Conservation (phyloP, 2,797 vertebrate genomes). For the Enteromius treurensis region DNA sequence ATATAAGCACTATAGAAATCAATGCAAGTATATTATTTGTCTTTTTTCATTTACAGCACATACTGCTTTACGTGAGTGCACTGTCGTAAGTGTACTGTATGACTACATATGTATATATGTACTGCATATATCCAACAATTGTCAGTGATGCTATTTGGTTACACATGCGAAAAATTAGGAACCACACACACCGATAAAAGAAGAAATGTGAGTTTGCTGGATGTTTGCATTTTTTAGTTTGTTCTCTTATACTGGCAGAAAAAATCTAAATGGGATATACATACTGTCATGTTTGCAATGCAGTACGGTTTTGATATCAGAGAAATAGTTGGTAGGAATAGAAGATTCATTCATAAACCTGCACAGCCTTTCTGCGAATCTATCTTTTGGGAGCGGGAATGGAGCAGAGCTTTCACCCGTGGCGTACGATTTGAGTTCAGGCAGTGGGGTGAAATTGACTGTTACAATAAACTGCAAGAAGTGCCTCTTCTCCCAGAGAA, state of each 20-base stretch:
- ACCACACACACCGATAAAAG: background rate
- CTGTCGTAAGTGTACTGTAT: too few relatives aligned
- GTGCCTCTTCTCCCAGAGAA: conserved; percentile 58
- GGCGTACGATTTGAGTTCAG: conserved; percentile 35
- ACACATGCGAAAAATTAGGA: background rate
- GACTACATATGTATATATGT: too few relatives aligned
- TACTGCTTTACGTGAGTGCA: too few relatives aligned
- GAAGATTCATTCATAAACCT: conserved; percentile 17
- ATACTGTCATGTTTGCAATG: background rate
- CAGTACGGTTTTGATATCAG: background rate
- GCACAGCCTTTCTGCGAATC: background rate
- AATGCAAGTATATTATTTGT: background rate
- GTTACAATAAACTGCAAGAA: conserved; percentile 55
- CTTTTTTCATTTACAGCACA: too few relatives aligned
- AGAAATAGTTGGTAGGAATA: background rate
- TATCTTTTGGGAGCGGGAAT: conserved; percentile 6
- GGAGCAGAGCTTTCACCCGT: conserved; percentile 35
- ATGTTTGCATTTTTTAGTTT: background rate
- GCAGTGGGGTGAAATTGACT: conserved; percentile 59
- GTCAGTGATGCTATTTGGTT: too few relatives aligned
- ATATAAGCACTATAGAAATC: background rate
- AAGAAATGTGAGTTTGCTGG: background rate
- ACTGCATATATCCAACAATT: too few relatives aligned
- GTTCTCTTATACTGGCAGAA: background rate
- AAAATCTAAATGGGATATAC: background rate